These are phyloP conservation scores for Solen grandis DNA, from an alignment of 1,140 invertebrate genomes.

Conservation along the genomic window DNA sequence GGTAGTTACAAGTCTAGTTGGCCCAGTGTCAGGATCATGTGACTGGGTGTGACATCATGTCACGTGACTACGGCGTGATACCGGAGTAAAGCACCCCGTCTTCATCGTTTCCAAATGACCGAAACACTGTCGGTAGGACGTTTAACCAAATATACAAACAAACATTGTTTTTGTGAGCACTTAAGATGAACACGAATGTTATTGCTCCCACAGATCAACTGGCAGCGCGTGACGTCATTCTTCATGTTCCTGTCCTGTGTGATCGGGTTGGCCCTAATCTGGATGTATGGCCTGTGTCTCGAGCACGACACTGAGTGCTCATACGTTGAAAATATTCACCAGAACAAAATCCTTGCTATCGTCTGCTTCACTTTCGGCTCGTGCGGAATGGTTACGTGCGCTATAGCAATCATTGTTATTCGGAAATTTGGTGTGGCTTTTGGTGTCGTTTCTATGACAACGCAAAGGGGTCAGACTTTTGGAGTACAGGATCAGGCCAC, in stretches of 20 bases:
- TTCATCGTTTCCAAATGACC: no score
- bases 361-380: slow-evolving; percentile 30
- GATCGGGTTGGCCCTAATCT: slow-evolving; percentile 15
- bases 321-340: neutral
- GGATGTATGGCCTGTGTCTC: slow-evolving; percentile 42
- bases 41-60: no score
- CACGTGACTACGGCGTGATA: no score
- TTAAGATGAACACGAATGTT: no score
- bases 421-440: slow-evolving; percentile 9
- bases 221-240: slow-evolving; percentile 34
- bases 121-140: no score
- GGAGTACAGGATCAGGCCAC: neutral
- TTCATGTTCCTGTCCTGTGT: slow-evolving; percentile 29
- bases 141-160: no score
- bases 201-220: slow-evolving; percentile 13
- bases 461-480: neutral
- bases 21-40: no score
- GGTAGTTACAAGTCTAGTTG: no score
- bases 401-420: neutral
- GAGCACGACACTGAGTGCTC: slow-evolving; percentile 8
- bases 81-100: no score
- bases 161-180: no score
- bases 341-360: slow-evolving; percentile 19
- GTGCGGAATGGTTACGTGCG: slow-evolving; percentile 6
- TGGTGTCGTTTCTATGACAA: slow-evolving; percentile 3